A percentile compares a stretch with the other conserved stretches of the same genome.
These are phyloP conservation scores for Eudorcas thomsonii DNA, from an alignment of 2,113 vertebrate genomes.

Conservation along the genomic window DNA sequence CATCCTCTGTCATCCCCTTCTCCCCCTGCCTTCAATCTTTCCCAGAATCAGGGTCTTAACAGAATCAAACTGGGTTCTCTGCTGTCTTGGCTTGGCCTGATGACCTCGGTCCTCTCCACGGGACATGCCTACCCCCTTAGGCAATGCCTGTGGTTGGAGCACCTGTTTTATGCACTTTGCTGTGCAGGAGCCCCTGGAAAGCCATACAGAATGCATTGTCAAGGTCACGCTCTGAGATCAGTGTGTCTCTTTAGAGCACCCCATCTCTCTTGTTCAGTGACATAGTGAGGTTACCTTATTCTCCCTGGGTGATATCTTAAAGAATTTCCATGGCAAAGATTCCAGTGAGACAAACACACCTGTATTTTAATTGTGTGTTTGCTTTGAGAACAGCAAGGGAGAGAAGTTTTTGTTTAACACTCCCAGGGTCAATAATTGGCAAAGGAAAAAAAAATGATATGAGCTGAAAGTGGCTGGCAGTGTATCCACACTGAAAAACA, in stretches of 20 bases:
- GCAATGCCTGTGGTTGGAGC: background rate
- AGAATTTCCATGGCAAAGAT: constrained; percentile 34
- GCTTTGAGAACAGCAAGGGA: constrained; percentile 54
- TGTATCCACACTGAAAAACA: constrained; percentile 55
- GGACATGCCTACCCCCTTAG: background rate
- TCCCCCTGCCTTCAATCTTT: background rate
- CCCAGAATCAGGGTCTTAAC: background rate
- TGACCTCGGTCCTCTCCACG: fast-evolving
- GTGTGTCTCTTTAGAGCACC: background rate
- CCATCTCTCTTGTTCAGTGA: background rate
- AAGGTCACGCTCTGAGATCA: background rate
- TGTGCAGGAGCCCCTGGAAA: background rate
- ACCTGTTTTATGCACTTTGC: background rate
- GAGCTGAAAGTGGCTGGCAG: constrained; percentile 64
- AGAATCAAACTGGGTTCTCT: background rate
- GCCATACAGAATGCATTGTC: background rate
- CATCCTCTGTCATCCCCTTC: background rate
- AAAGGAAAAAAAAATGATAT: constrained; percentile 59
- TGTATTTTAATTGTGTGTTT: constrained; percentile 66
- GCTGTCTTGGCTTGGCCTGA: background rate
- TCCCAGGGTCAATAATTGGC: constrained; percentile 64
- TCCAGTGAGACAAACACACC: constrained; percentile 59
- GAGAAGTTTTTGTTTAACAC: constrained; percentile 67
- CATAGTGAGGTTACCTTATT: background rate
- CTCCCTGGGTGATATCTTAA: background rate